These are phyloP conservation scores for Lepus townsendii DNA, from an alignment of 2,797 vertebrate species.

Conservation along the genomic window DNA sequence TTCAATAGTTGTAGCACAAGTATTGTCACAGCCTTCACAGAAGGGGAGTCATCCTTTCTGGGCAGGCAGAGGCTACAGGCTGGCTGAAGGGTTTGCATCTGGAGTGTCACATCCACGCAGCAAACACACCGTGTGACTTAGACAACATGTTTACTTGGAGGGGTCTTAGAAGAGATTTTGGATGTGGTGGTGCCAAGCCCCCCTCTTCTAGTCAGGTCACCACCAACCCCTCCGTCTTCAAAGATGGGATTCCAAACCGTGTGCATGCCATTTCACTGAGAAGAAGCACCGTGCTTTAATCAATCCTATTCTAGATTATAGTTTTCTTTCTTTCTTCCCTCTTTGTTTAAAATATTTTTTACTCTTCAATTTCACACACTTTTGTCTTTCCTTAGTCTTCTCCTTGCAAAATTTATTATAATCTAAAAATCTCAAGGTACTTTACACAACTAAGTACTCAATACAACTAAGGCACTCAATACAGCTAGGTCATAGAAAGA, in stretches of 20 bases:
- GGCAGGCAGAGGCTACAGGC: not conserved
- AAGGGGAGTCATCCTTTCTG: not conserved
- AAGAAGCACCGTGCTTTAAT: not conserved
- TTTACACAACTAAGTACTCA: too few relatives aligned
- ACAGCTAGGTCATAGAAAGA: not conserved
- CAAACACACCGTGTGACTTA: accelerated
- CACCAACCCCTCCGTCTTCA: not conserved
- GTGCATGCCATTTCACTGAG: not conserved
- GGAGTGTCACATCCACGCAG: not conserved
- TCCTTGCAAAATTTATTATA: not conserved
- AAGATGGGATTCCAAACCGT: not conserved
- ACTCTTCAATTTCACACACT: not conserved
- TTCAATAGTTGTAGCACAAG: not conserved
- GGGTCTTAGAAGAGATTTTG: not conserved
- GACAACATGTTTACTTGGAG: accelerated
- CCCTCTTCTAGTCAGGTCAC: not conserved
- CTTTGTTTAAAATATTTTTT: not conserved
- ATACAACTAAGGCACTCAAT: not conserved
- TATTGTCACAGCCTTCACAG: not conserved
- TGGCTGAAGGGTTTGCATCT: not conserved
- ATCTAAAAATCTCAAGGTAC: not conserved
- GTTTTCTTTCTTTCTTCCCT: not conserved
- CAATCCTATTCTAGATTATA: not conserved
- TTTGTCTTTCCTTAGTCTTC: not conserved
- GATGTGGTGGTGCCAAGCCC: too few relatives aligned